A percentile compares a stretch with the other conserved stretches of the same genome.
phyloP scores from a whole-genome alignment of 2,113 vertebrate species.

The Phalacrocorax aristotelis region DNA sequence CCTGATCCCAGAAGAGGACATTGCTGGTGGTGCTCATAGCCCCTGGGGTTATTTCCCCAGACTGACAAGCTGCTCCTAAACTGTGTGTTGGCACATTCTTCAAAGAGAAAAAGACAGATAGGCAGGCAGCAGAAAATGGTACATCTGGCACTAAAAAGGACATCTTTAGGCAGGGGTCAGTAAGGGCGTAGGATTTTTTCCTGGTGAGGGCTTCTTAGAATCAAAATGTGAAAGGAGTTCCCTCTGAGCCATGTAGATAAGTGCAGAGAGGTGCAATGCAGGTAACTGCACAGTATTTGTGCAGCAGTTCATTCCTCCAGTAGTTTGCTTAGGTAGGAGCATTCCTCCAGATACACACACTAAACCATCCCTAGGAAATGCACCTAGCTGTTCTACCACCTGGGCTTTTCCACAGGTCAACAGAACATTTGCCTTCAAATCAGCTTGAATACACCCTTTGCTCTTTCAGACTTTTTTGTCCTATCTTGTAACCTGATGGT shows the following conservation, averaged over 20 bases:
- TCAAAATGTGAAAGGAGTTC: neutral
- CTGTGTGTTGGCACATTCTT: neutral
- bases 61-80: neutral
- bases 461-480: neutral
- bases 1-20: neutral
- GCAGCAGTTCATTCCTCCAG: neutral
- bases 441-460: neutral
- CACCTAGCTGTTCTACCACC: neutral
- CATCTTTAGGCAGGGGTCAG: neutral
- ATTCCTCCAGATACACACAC: neutral
- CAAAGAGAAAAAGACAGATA: neutral
- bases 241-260: neutral
- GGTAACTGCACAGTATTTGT: neutral
- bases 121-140: neutral
- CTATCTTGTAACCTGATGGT: neutral
- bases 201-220: neutral
- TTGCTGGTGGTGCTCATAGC: neutral
- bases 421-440: neutral
- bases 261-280: neutral
- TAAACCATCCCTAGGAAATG: conserved; percentile 30
- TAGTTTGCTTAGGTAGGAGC: neutral
- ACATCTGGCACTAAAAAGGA: neutral
- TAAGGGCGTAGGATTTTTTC: neutral
- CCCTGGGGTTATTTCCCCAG: neutral
- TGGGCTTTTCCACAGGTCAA: neutral